These are phyloP conservation scores for Amphipyra tragopoginis DNA, from an alignment of 2,888 invertebrate species.

Conservation along the genomic window DNA sequence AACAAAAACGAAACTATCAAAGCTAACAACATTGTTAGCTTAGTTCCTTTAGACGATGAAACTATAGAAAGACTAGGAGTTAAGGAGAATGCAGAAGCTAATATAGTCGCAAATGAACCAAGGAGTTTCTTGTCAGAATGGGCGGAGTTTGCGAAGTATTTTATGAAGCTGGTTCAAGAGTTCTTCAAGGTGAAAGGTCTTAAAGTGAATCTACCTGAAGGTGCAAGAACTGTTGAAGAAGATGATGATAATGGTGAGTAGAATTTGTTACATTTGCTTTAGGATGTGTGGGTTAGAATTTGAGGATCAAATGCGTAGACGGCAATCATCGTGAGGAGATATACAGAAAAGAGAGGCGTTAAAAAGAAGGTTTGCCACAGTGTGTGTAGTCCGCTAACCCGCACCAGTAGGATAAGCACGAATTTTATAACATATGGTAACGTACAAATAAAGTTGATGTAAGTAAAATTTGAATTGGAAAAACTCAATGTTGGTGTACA, in stretches of 20 bases:
- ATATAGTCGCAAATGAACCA: conserved; percentile 63
- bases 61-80: conserved; percentile 70
- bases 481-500: no score
- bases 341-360: no score
- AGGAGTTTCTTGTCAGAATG: conserved; percentile 83
- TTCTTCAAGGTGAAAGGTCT: conserved; percentile 84
- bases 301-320: no score
- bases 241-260: conserved; percentile 74
- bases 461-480: no score
- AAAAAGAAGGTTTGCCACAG: no score
- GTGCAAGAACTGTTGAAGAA: conserved; percentile 83
- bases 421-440: no score
- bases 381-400: no score
- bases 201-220: conserved; percentile 82
- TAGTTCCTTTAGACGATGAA: conserved; percentile 81
- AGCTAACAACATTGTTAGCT: conserved; percentile 78
- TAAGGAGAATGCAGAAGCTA: conserved; percentile 65
- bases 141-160: conserved; percentile 83
- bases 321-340: no score
- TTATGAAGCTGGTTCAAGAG: conserved; percentile 80
- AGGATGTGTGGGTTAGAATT: no score
- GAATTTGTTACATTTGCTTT: no score
- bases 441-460: no score
- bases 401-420: no score
- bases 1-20: conserved; percentile 78